A percentile compares a stretch with the other conserved stretches of the same genome.
Evolutionary conservation across 92 coral and sea anemone species (phyloP).

Genomic region (Epizoanthus illoricatus): DNA sequence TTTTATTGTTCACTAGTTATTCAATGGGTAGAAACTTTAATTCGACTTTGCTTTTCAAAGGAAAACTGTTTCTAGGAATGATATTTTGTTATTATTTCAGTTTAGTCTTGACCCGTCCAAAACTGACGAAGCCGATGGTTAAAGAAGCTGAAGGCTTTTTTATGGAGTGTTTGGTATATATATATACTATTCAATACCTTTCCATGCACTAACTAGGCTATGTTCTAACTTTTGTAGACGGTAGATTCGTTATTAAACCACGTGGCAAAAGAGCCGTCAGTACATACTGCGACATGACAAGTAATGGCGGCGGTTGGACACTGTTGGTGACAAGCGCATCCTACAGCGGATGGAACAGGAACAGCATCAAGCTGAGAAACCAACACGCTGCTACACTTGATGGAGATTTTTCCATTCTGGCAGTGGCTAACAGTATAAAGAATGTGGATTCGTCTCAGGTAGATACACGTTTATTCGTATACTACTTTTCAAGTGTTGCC

Average conservation of each 20-base stretch:
- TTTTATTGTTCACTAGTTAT: no score
- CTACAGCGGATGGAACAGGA: conserved; percentile 54
- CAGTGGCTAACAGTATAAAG: conserved; percentile 59
- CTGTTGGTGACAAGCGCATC: conserved; percentile 59
- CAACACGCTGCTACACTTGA: conserved; percentile 48
- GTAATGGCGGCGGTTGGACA: conserved; percentile 77
- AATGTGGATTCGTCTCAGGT: conserved; percentile 61
- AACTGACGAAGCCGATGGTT: no score
- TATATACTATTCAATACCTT: no score
- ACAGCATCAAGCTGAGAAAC: conserved; percentile 62
- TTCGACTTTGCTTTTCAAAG: no score
- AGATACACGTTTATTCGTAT: no score
- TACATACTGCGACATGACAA: conserved; percentile 51
- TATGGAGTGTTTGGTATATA: no score
- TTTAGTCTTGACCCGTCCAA: no score
- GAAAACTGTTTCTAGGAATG: no score
- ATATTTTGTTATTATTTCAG: no score
- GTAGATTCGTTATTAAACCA: not conserved
- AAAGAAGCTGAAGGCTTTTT: no score
- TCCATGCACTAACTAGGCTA: not conserved
- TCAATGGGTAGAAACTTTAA: no score
- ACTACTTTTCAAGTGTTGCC: no score
- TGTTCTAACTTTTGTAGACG: not conserved
- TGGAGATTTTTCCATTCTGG: conserved; percentile 61
- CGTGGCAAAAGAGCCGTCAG: not conserved